These are phyloP conservation scores for Eleutherodactylus coqui DNA, from an alignment of 2,797 vertebrate species.

Conservation along the genomic window DNA sequence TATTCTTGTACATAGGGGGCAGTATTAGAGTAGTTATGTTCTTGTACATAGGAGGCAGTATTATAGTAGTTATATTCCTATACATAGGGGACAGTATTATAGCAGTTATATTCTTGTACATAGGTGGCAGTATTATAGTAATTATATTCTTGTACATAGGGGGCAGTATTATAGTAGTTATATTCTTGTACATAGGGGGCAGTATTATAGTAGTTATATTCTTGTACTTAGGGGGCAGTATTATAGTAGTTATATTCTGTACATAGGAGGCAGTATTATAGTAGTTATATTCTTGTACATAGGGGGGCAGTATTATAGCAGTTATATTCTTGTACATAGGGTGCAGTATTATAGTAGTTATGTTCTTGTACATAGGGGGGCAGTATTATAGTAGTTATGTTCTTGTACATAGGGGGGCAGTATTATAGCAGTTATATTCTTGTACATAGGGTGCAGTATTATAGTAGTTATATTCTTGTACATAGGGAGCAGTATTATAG, in stretches of 20 bases:
- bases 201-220: constrained; percentile 2
- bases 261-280: too few relatives aligned
- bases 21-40: background rate
- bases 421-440: constrained; percentile 1
- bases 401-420: too few relatives aligned
- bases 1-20: too few relatives aligned
- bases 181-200: too few relatives aligned
- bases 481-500: too few relatives aligned
- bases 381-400: background rate
- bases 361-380: too few relatives aligned
- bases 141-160: too few relatives aligned
- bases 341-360: constrained; percentile 1
- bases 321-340: constrained; percentile 3
- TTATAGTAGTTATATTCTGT: background rate
- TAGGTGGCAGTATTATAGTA: constrained; percentile 4
- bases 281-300: background rate
- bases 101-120: background rate
- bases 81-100: too few relatives aligned
- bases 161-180: constrained; percentile 1
- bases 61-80: constrained; percentile 1
- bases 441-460: too few relatives aligned
- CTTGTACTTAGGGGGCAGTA: too few relatives aligned
- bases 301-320: background rate
- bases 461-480: constrained; percentile 1
- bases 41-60: too few relatives aligned